Percentiles rank a stretch among this genome's conserved stretches.
Conservation (phyloP, 2,888 invertebrate genomes). For the Empis livida region DNA sequence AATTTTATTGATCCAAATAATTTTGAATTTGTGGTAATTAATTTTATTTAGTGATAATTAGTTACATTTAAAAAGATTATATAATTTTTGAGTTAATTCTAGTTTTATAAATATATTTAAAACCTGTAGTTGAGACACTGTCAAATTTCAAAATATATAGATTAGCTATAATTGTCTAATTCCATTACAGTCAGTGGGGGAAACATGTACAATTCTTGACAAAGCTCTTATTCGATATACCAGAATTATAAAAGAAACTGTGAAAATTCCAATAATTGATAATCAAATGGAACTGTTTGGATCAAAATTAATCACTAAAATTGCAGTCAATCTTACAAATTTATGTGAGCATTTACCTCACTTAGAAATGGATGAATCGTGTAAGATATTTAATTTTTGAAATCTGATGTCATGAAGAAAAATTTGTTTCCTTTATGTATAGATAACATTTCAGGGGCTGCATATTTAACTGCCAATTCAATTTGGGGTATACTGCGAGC, state of each 20-base stretch:
- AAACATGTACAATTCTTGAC: slow-evolving; percentile 41
- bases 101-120: too few species aligned
- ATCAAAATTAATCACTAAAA: slow-evolving; percentile 33
- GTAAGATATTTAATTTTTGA: slow-evolving; percentile 37
- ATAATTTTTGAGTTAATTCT: too few species aligned
- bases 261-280: slow-evolving; percentile 10
- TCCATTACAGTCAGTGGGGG: too few species aligned
- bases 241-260: slow-evolving; percentile 28
- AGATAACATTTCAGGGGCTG: slow-evolving; percentile 19
- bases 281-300: slow-evolving; percentile 9
- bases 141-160: too few species aligned
- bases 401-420: too few species aligned
- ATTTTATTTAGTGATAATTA: too few species aligned
- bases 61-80: too few species aligned
- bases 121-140: too few species aligned
- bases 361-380: slow-evolving; percentile 62
- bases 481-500: slow-evolving; percentile 80
- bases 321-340: slow-evolving; percentile 8
- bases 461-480: slow-evolving; percentile 28
- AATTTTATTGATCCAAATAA: slow-evolving; percentile 37
- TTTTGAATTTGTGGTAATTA: slow-evolving; percentile 36
- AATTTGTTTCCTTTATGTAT: not conserved
- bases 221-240: slow-evolving; percentile 42
- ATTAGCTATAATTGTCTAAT: too few species aligned
- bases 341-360: slow-evolving; percentile 54